Base-by-base conservation (phyloP, 23 tunicate species). In the Corella eumyota region DNA sequence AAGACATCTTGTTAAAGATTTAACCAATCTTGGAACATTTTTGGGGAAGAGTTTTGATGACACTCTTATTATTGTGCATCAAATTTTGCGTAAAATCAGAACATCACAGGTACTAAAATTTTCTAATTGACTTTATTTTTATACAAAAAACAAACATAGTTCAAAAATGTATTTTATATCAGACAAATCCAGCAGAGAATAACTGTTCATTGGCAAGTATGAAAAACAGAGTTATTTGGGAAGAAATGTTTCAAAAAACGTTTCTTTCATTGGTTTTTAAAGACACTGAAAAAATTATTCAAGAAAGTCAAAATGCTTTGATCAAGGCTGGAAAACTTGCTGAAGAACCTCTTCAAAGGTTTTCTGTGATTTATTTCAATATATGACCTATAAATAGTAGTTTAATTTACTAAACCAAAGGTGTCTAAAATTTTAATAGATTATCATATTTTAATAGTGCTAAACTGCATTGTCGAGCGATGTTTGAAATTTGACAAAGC, bases 291-390 rank as follows among this genome's bases (percentile, higher is more conserved):
- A 58, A 13, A 5, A 48, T 37, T 15, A 32, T 81, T 25, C 52
- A 46, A 6, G 52, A 59, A 60, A 63, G 66, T 36, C 77, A 21
- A 50, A 28, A 34, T 35, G 57, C 38, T 19, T 24, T 81, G 36
- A 25, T 47, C 13, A 34, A 50, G 13, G 73, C 77, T 6, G 90
- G 69, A 32, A 70, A 71, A 32, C 27, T 66, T 23, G 38, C 72
- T 3, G 73, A 61, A 45, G 60, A 48, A 21, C 80, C 79, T 35
- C 30, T 81, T 19, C 68, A 81, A 46, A 66, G 72, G 90, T 81
- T 15, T 22, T 5, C 25, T 26, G 48, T 40, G 11, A 9, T 40
- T 9, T 9, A 9, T 40, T n/a, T n/a, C n/a, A n/a, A n/a, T n/a
- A n/a, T n/a, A n/a, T n/a, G n/a, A n/a, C n/a, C n/a, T n/a, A n/a